These are phyloP conservation scores for Serilophus lunatus DNA, from an alignment of 2,113 vertebrate species.

Conservation along the genomic window DNA sequence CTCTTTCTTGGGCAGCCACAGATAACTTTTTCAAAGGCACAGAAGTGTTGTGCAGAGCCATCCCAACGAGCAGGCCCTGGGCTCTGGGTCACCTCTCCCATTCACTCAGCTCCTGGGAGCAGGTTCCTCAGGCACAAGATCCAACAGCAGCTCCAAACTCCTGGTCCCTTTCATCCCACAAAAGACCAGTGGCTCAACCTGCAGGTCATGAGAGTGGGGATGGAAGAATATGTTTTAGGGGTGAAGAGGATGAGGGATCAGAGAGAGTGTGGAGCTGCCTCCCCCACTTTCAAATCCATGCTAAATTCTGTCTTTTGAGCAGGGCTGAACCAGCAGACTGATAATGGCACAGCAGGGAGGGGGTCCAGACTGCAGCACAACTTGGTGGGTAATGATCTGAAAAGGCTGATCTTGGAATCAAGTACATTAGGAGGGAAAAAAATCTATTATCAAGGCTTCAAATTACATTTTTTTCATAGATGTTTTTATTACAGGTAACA, in stretches of 20 bases:
- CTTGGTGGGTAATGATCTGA: not conserved
- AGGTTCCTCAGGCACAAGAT: not conserved
- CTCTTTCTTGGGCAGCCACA: not conserved
- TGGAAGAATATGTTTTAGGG: not conserved
- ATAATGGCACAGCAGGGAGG: not conserved
- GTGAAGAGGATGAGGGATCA: not conserved
- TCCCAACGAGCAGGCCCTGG: not conserved
- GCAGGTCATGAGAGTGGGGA: not conserved
- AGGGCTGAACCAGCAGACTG: not conserved
- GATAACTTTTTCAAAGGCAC: not conserved
- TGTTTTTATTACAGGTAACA: not conserved
- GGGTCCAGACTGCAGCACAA: not conserved
- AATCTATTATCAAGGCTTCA: not conserved
- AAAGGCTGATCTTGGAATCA: not conserved
- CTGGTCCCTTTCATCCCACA: not conserved
- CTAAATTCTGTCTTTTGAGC: not conserved
- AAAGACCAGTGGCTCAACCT: not conserved
- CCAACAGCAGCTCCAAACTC: not conserved
- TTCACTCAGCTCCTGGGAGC: not conserved
- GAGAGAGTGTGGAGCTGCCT: not conserved
- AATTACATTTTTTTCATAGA: not conserved
- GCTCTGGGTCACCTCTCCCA: not conserved
- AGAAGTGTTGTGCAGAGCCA: not conserved
- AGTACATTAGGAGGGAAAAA: not conserved
- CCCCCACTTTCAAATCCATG: not conserved